Evolutionary conservation across 2,113 vertebrate species (phyloP), one percentile per base, ranked within the genome.

Genomic region (Chaetorhynchus papuensis): DNA sequence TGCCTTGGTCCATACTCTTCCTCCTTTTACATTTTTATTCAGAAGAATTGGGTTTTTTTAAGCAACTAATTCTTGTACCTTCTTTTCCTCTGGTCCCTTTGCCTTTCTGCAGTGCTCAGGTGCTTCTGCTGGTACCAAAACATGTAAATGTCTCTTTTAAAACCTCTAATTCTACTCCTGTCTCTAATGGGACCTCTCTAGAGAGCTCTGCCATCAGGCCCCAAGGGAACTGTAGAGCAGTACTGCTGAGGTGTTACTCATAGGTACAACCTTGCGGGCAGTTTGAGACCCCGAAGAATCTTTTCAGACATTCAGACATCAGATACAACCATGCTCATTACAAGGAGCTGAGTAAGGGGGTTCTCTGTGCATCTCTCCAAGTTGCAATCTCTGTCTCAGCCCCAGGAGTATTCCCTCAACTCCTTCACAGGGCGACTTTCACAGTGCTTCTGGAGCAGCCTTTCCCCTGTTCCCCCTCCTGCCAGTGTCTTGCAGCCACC

Each of bases 201-300:
- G 39, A 27, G 66, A 75, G 31, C 11, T 42, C 39, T 92, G 68
- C 41, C n/a, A 39, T 35, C 1, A 1, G 24, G n/a, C 28, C 39
- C 19, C 28, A 66, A 70, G 26, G 35, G 44, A 87, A n/a, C 26
- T n/a, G 17, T 44, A 31, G 54, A 81, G 39, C 75, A 78, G 15
- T 1, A 9, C 41, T 74, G 41, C n/a, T 54, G 17, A 39, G 14
- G 10, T 63, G 23, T 80, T 33, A 37, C 8, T 3, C 0, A 1
- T 56, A 65, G 33, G 22, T 70, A 10, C 26, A 84, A 31, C 39
- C 33, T 72, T 76, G 39, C 17, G 37, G 41, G 45, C 33, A 83
- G 31, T 57, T 50, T 50, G 66, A 86, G 65, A 74, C 37, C 21
- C 61, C 0, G 0, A 65, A 52, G 42, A 63, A 71, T 72, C 0